These are phyloP conservation scores for Wiebesia pumilae DNA, from an alignment of 1,140 invertebrate genomes.

Conservation along the genomic window DNA sequence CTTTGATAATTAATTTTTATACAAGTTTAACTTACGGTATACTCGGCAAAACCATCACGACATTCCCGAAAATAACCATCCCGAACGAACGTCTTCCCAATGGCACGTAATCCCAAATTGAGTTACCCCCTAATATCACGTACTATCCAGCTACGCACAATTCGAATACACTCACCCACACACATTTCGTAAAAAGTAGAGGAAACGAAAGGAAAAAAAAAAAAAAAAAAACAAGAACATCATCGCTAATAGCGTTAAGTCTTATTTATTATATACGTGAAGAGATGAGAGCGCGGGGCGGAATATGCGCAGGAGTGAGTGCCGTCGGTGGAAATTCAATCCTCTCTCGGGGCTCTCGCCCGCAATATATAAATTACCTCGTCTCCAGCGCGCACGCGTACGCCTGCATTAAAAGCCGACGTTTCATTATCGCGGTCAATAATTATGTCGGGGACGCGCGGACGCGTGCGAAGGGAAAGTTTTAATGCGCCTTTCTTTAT, in stretches of 20 bases:
- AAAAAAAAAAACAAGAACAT: conserved; percentile 23
- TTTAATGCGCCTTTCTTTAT: conserved; percentile 46
- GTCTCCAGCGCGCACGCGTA: conserved; percentile 32
- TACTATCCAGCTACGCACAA: not conserved
- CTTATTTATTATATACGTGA: conserved; percentile 19
- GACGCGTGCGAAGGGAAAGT: not conserved
- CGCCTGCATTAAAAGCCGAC: conserved; percentile 58
- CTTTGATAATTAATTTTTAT: conserved; percentile 27
- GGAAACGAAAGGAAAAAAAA: not conserved
- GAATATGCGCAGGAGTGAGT: no score
- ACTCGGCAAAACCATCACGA: not conserved
- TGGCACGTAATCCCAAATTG: conserved; percentile 39
- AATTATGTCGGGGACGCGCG: conserved; percentile 59
- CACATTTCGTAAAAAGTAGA: not conserved
- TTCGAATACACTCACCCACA: not conserved
- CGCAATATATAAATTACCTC: conserved; percentile 45
- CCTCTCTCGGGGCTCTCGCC: not conserved
- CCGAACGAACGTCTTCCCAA: not conserved
- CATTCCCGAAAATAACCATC: not conserved
- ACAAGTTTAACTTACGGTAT: not conserved
- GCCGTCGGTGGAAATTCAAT: not conserved
- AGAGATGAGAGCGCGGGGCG: not conserved
- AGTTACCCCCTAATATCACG: conserved; percentile 44
- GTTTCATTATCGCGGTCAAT: conserved; percentile 62
- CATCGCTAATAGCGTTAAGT: conserved; percentile 42